These are phyloP conservation scores for Xestia rhomboidea DNA, from an alignment of 2,888 invertebrate species.

Conservation along the genomic window DNA sequence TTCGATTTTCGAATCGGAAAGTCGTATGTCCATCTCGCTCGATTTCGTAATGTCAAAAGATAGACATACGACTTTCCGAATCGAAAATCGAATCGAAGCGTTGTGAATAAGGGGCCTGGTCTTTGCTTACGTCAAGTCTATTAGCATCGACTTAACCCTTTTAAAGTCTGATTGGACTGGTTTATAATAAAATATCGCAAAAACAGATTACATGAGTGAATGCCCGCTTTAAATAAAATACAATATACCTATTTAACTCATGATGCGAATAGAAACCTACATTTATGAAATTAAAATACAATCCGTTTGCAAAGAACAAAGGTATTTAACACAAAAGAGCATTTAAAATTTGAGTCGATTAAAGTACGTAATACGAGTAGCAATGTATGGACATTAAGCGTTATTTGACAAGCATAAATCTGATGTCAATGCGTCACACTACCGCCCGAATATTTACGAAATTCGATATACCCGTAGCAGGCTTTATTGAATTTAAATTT, in stretches of 20 bases:
- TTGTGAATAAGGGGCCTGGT: too few relatives aligned
- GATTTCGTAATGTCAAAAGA: too few relatives aligned
- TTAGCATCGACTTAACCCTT: not conserved
- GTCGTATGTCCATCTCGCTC: too few relatives aligned
- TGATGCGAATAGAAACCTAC: not conserved
- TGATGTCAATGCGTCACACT: conserved; percentile 16
- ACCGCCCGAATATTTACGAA: conserved; percentile 6
- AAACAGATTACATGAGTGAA: not conserved
- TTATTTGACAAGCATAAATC: conserved; percentile 44
- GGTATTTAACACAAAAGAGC: not conserved
- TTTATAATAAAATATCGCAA: conserved; percentile 2
- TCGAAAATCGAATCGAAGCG: too few relatives aligned
- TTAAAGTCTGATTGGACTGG: not conserved
- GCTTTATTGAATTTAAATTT: conserved; percentile 47
- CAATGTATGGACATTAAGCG: conserved; percentile 6
- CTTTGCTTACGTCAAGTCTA: not conserved
- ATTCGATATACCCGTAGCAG: conserved; percentile 10
- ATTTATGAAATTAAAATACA: conserved; percentile 6
- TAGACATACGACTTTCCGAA: too few relatives aligned
- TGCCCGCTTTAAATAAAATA: not conserved
- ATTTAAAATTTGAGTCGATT: not conserved
- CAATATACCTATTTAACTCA: not conserved
- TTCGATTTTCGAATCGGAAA: too few relatives aligned
- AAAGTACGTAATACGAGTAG: conserved; percentile 11
- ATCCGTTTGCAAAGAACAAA: not conserved